A percentile compares a stretch with the other conserved stretches of the same genome.
Conservation (phyloP, 1,140 invertebrate species). For the Artemia franciscana region DNA sequence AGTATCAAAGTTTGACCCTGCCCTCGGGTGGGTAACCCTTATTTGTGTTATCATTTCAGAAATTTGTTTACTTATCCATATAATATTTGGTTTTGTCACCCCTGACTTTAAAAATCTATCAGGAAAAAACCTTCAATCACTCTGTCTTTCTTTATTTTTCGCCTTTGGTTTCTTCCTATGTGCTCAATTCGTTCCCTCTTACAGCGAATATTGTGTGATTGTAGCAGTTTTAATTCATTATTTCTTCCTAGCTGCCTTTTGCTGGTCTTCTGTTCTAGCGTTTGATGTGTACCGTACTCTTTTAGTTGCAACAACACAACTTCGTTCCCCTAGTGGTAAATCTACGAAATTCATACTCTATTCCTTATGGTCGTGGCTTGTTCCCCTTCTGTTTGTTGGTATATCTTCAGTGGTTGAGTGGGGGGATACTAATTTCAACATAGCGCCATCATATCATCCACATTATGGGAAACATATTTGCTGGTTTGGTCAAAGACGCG, state of each 20-base stretch:
- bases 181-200: slow-evolving; percentile 17
- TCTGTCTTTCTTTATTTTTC: slow-evolving; percentile 23
- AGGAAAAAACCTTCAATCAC: slow-evolving; percentile 27
- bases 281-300: slow-evolving; percentile 32
- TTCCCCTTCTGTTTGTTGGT: slow-evolving; percentile 24
- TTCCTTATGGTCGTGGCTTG: slow-evolving; percentile 28
- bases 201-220: slow-evolving; percentile 16
- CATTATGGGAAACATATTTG: slow-evolving; percentile 24
- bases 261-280: slow-evolving; percentile 34
- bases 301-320: slow-evolving; percentile 24
- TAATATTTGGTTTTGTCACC: slow-evolving; percentile 22
- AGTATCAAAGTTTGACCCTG: slow-evolving; percentile 20
- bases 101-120: slow-evolving; percentile 27
- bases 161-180: slow-evolving; percentile 25
- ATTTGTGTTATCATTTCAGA: slow-evolving; percentile 24
- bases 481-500: slow-evolving; percentile 28
- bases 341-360: slow-evolving; percentile 27
- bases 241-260: slow-evolving; percentile 28
- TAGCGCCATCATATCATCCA: slow-evolving; percentile 21
- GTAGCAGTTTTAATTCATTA: slow-evolving; percentile 26
- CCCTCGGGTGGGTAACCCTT: slow-evolving; percentile 24
- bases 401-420: slow-evolving; percentile 25
- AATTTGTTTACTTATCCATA: slow-evolving; percentile 24
- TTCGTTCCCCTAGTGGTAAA: slow-evolving; percentile 21
- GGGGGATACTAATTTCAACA: slow-evolving; percentile 13